These are phyloP conservation scores for Pimpla rufipes DNA, from an alignment of 2,888 invertebrate genomes.

Conservation along the genomic window DNA sequence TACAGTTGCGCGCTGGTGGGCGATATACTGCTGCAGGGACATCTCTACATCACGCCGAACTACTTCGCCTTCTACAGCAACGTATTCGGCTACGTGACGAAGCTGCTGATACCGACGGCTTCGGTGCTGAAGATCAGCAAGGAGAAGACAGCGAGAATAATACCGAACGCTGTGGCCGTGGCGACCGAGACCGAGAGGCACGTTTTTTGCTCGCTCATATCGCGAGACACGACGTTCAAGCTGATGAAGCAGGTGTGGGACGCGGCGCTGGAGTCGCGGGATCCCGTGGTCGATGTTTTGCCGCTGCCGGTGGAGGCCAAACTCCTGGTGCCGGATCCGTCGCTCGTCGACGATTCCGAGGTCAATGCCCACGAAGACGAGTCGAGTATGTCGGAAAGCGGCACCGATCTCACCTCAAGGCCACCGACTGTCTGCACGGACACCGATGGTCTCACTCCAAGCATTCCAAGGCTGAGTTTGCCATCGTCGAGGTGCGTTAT, in stretches of 20 bases:
- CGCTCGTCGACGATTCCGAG: constrained; percentile 81
- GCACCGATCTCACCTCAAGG: constrained; percentile 83
- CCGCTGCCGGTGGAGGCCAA: constrained; percentile 80
- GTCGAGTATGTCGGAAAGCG: constrained; percentile 85
- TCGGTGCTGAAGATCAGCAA: constrained; percentile 95
- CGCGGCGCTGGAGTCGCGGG: constrained; percentile 86
- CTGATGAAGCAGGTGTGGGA: constrained; percentile 95
- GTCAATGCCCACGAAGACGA: constrained; percentile 84
- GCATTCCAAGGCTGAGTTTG: constrained; percentile 77
- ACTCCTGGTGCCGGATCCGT: constrained; percentile 76
- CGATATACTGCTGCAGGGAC: constrained; percentile 96
- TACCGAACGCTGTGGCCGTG: constrained; percentile 97
- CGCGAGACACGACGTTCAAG: constrained; percentile 94
- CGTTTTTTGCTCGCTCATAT: constrained; percentile 96
- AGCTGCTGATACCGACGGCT: constrained; percentile 95
- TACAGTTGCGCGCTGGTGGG: constrained; percentile 97
- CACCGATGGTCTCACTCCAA: constrained; percentile 75
- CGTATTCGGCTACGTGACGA: constrained; percentile 97
- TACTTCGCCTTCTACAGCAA: constrained; percentile 98
- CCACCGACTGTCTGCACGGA: constrained; percentile 82
- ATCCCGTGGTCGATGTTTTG: constrained; percentile 83
- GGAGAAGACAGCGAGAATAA: constrained; percentile 96
- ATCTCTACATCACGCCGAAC: constrained; percentile 96
- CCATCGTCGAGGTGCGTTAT: constrained; percentile 66
- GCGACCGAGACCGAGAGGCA: constrained; percentile 93